These are phyloP conservation scores for Knipowitschia caucasica DNA, from an alignment of 2,797 vertebrate species.

Conservation along the genomic window DNA sequence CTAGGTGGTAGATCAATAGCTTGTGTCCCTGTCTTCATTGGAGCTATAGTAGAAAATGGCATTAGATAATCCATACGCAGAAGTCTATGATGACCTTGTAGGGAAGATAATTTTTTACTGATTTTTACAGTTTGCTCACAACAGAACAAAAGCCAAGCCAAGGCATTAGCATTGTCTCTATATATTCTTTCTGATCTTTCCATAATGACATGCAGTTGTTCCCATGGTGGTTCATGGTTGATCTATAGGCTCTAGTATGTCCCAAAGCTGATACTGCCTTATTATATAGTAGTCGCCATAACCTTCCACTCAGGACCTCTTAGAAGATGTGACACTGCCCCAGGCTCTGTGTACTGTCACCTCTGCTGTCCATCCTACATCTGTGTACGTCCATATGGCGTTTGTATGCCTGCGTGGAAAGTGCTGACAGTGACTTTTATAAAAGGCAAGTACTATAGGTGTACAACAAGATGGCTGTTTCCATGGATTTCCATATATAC, in stretches of 20 bases:
- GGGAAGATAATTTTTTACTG: conserved; percentile 38
- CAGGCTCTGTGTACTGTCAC: conserved; percentile 22
- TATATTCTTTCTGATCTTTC: conserved; percentile 50
- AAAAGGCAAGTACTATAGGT: background rate
- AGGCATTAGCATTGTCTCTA: conserved; percentile 36
- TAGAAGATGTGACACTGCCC: conserved; percentile 42
- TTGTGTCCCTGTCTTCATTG: conserved; percentile 53
- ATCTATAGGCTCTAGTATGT: conserved; percentile 46
- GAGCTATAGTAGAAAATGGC: conserved; percentile 43
- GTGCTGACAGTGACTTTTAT: conserved; percentile 47
- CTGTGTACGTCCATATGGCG: background rate
- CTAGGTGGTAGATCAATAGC: conserved; percentile 52
- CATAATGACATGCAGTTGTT: conserved; percentile 34
- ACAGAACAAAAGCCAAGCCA: conserved; percentile 20
- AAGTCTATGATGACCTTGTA: conserved; percentile 58
- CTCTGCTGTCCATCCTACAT: conserved; percentile 8
- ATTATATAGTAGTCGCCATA: conserved; percentile 62
- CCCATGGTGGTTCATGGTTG: conserved; percentile 47
- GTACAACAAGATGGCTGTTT: background rate
- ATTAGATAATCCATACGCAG: conserved; percentile 46
- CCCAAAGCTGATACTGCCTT: conserved; percentile 43
- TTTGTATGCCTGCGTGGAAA: conserved; percentile 23
- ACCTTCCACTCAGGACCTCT: conserved; percentile 32
- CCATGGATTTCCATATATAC: background rate
- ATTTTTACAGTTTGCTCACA: conserved; percentile 16